Base-by-base conservation (phyloP, 2,113 vertebrate species). In the Syngnathus typhle region DNA sequence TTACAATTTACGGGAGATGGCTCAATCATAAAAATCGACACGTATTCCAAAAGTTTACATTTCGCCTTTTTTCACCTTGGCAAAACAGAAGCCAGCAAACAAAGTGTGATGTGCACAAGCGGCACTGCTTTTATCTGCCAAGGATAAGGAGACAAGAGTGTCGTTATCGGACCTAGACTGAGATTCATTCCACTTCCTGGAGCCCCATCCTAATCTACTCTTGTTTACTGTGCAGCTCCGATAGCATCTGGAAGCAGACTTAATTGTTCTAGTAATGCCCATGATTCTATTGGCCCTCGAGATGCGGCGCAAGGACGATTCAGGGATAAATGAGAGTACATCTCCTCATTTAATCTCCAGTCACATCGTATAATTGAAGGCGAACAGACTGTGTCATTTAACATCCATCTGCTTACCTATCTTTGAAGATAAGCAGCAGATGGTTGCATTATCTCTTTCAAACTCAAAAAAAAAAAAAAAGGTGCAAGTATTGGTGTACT, bases 241-340 rank as follows among this genome's bases (percentile, higher is more conserved):
- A 88, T 88, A 80, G 67, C 76, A 86, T 87, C 83, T 86, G 77
- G 73, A 82, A 72, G 78, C 55, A 43, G 73, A 71, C 76, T 78
- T 85, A 84, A 89, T 82, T 88, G 82, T 82, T 81, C 65, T 38
- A 64, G 44, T 76, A 64, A 60, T 51, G 75, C 66, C 65, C 65
- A 65, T 77, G 76, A 82, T 80, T 83, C 68, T 73, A 79, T 67
- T 75, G 70, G 69, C 77, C 79, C 56, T 54, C 37, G 69, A 73
- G 71, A 75, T 80, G 63, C 5, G 36, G 32, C 49, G 67, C 73
- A 78, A 82, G 74, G 79, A 85, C 76, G 65, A 68, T 73, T 76
- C 60, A 75, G 70, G 73, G 72, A 76, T 73, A 69, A 82, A 78
- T 68, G 64, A 46, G 43, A 65, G 72, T 44, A 8, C 71, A 37